Conservation (phyloP, 2,797 vertebrate genomes). For the Pygocentrus nattereri region DNA sequence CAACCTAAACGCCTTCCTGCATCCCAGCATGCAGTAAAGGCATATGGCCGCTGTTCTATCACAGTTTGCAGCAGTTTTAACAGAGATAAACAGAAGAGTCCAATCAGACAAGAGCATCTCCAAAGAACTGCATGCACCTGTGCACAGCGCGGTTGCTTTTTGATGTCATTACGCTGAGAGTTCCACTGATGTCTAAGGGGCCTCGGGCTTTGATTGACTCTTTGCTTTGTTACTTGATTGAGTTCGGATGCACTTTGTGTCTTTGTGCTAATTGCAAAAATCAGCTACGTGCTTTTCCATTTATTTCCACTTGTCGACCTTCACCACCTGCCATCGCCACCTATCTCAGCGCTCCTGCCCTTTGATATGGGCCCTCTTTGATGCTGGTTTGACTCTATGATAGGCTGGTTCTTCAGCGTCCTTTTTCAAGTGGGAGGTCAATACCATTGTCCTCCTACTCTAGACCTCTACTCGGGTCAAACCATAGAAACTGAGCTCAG, state of each 20-base stretch:
- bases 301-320: not conserved
- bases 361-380: not conserved
- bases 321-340: not conserved
- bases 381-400: constrained; percentile 9
- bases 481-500: not conserved
- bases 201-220: not conserved
- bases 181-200: constrained; percentile 10
- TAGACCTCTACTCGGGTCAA: too few relatives aligned
- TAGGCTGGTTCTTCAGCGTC: not conserved
- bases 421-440: not conserved
- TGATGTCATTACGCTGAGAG: constrained; percentile 10
- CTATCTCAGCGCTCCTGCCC: not conserved
- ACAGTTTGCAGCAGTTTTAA: not conserved
- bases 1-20: too few relatives aligned
- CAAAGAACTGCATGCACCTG: not conserved
- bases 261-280: constrained; percentile 13
- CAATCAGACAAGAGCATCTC: not conserved
- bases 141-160: not conserved
- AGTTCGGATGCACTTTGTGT: not conserved
- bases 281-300: not conserved
- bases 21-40: not conserved
- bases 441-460: not conserved
- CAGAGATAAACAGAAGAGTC: not conserved
- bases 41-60: not conserved
- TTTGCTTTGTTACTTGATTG: not conserved